Evolutionary conservation across 2,888 invertebrate species (phyloP), one percentile per base, ranked within the genome.

Genomic region (Drosophila yooni): DNA sequence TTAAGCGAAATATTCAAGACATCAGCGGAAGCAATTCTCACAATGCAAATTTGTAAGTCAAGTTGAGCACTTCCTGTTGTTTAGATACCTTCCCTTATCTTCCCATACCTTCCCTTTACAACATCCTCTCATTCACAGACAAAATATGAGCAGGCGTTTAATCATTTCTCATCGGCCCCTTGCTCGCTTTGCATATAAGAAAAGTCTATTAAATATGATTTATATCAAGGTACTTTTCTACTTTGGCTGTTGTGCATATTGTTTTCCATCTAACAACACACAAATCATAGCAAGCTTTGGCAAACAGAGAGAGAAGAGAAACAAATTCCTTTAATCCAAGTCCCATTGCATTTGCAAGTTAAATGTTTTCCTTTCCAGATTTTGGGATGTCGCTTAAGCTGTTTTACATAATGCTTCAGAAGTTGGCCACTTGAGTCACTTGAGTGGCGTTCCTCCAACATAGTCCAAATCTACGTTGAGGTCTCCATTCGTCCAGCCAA

Each of bases 21-120:
- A 81, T 57, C 62, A 77, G 54, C 76, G 80, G 86, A 88, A 84
- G 78, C 78, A 88, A 82, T 88, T 80, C 68, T 70, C 83, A 72
- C 81, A 66, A 88, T 80, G 75, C 70, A 88, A 79, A 85, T 83
- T 85, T 82, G 72, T 67, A 56, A 77, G 72, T 70, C 71, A 60
- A 65, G 58, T 67, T 69, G 62, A 66, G 64, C 63, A 70, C 70
- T 83, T 82, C 74, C 83, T 50, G 57, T 63, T 56, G 59, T 62
- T 74, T 48, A 10, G 38, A 31, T 52, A 29, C 56, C 52, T 43
- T 59, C 34, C 48, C 38, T 21, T 21, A 13, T 13, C 6, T 6
- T 43, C 10, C 18, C 15, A 8, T 29, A 6, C 21, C 13, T 13
- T 64, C 29, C 51, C 48, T 40, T 58, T 34, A 25, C 29, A 56